These are phyloP conservation scores for Grantiella picta DNA, from an alignment of 2,113 vertebrate species.

Conservation along the genomic window DNA sequence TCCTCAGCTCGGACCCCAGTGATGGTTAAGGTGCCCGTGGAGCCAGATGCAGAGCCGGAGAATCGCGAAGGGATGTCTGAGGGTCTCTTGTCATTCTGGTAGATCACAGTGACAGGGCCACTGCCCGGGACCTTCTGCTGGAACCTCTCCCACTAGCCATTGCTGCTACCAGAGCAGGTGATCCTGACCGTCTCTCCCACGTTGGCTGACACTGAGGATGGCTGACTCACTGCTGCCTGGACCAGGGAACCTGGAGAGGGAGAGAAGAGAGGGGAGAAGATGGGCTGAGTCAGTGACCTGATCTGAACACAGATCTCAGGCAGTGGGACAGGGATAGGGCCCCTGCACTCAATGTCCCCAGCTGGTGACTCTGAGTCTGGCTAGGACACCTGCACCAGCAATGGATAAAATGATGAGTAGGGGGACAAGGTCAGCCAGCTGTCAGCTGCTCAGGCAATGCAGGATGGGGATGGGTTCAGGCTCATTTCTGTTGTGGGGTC, in stretches of 20 bases:
- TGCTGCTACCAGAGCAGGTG: not conserved
- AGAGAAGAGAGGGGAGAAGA: not conserved
- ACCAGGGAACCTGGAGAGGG: not conserved
- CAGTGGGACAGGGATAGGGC: too few species aligned
- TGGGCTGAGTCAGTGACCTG: not conserved
- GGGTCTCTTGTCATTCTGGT: fast-evolving
- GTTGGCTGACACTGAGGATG: fast-evolving
- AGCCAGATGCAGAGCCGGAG: fast-evolving
- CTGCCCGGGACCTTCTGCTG: not conserved
- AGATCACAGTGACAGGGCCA: not conserved
- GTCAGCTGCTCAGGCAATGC: not conserved
- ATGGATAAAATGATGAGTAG: not conserved
- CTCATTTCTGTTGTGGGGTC: not conserved
- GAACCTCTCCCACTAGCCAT: too few species aligned
- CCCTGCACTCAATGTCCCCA: not conserved
- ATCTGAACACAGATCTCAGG: fast-evolving
- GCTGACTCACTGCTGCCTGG: not conserved
- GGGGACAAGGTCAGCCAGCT: not conserved
- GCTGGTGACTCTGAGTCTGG: not conserved
- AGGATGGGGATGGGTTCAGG: not conserved
- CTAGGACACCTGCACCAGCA: not conserved
- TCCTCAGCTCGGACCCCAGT: not conserved
- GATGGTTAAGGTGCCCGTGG: not conserved
- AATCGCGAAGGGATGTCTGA: not conserved
- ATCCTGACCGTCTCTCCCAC: fast-evolving